A percentile compares a stretch with the other conserved stretches of the same genome.
Evolutionary conservation across 2,888 invertebrate species (phyloP).

Genomic region (Leptura quadrifasciata): DNA sequence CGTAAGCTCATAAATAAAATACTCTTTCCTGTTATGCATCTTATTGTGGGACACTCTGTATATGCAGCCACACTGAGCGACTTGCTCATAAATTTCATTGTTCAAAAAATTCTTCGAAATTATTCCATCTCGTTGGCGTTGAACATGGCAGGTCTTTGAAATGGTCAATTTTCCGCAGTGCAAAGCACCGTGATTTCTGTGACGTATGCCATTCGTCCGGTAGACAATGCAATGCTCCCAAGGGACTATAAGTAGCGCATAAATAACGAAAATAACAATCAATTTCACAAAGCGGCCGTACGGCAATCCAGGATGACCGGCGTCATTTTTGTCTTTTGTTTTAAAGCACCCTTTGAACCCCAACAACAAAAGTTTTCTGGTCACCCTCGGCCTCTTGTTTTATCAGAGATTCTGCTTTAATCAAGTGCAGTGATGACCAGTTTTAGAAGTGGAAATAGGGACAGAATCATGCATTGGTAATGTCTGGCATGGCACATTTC

Average conservation of each 20-base stretch:
- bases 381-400: conserved; percentile 62
- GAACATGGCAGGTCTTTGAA: conserved; percentile 42
- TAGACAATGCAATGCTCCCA: conserved; percentile 56
- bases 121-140: too few relatives aligned
- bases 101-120: not conserved
- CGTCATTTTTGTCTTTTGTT: conserved; percentile 72
- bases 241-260: conserved; percentile 66
- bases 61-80: too few relatives aligned
- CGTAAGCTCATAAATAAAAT: too few relatives aligned
- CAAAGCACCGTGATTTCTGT: conserved; percentile 50
- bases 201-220: conserved; percentile 60
- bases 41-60: too few relatives aligned
- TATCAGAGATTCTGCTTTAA: conserved; percentile 67
- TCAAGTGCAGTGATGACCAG: conserved; percentile 65
- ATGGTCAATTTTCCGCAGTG: conserved; percentile 61
- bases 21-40: too few relatives aligned
- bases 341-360: conserved; percentile 70
- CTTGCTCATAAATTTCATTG: not conserved
- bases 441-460: conserved; percentile 53
- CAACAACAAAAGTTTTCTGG: conserved; percentile 66
- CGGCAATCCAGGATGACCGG: conserved; percentile 69
- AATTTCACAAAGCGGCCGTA: conserved; percentile 68
- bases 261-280: conserved; percentile 73
- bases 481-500: conserved; percentile 24
- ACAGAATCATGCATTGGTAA: conserved; percentile 58